Evolutionary conservation across 2,888 invertebrate species (phyloP).

Genomic region (Lacanobia oleracea): DNA sequence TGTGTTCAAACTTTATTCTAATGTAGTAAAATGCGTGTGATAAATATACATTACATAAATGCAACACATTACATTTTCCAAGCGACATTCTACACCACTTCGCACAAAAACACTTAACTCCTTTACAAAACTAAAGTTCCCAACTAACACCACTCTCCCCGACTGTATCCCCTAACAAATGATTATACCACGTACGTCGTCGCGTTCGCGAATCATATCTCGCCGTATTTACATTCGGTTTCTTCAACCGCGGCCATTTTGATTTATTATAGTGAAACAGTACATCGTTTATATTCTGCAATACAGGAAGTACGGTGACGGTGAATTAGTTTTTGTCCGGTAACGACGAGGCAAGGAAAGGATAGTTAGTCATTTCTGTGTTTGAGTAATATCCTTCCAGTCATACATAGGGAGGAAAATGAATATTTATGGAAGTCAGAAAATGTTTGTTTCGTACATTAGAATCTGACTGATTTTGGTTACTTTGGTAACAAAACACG

Average conservation of each 20-base stretch:
- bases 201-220: conserved; percentile 65
- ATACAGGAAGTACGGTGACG: conserved; percentile 36
- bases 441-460: background rate
- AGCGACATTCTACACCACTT: too few relatives aligned
- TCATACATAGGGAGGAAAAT: background rate
- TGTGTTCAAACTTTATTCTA: too few relatives aligned
- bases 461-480: background rate
- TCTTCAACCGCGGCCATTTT: conserved; percentile 59
- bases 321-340: conserved; percentile 54
- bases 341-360: conserved; percentile 4
- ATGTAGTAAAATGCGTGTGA: too few relatives aligned
- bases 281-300: conserved; percentile 54
- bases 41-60: too few relatives aligned
- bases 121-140: background rate
- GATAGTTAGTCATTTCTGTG: conserved; percentile 31
- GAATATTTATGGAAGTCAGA: background rate
- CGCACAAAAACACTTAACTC: background rate
- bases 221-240: conserved; percentile 65
- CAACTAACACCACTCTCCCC: conserved; percentile 14
- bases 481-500: too few relatives aligned
- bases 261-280: conserved; percentile 56
- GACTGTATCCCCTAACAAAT: conserved; percentile 57
- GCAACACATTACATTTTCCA: too few relatives aligned
- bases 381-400: conserved; percentile 13
- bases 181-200: conserved; percentile 58